Percentiles rank a stretch among this genome's conserved stretches.
These are phyloP conservation scores for Lepidurus couesii DNA, from an alignment of 1,140 invertebrate genomes.

Conservation along the genomic window DNA sequence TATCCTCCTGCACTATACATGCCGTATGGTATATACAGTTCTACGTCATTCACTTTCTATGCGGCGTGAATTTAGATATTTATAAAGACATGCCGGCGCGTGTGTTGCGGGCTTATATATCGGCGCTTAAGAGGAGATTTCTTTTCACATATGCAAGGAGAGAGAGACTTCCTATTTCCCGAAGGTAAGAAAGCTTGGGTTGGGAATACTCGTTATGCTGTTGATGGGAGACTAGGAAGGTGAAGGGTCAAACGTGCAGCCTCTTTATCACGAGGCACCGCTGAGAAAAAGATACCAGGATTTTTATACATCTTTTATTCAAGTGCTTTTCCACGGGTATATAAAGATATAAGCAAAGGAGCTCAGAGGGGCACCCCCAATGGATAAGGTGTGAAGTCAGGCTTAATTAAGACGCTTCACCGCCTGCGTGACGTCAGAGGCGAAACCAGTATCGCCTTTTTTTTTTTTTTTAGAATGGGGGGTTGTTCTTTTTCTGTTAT, in stretches of 20 bases:
- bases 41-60: no score
- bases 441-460: not conserved
- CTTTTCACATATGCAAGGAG: no score
- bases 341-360: not conserved
- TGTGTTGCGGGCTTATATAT: no score
- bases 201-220: slow-evolving; percentile 1
- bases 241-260: slow-evolving; percentile 13
- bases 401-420: slow-evolving; percentile 18
- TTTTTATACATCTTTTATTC: no score
- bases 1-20: no score
- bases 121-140: no score
- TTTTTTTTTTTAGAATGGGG: not conserved
- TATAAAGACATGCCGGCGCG: no score
- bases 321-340: no score
- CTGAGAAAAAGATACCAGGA: not conserved
- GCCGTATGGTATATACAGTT: no score
- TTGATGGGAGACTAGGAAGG: slow-evolving; percentile 3
- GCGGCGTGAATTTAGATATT: no score
- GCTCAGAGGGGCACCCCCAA: not conserved
- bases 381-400: not conserved
- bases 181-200: no score
- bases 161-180: no score
- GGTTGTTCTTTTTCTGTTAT: not conserved
- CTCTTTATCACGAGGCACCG: slow-evolving; percentile 17
- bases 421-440: not conserved